Base-by-base conservation (phyloP, 1,140 invertebrate species). In the Thrips palmi region DNA sequence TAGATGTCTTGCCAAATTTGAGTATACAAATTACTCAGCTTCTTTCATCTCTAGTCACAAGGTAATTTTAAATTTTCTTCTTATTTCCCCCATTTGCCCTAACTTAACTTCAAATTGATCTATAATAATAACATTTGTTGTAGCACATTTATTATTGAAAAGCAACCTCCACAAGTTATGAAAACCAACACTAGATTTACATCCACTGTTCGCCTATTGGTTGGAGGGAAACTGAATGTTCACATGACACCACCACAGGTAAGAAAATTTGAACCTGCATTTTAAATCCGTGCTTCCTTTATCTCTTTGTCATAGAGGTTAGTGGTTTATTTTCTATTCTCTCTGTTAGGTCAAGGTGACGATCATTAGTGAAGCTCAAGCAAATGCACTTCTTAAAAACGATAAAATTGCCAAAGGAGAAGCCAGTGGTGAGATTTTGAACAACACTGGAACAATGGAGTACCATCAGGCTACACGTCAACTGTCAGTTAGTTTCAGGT, bases 91-190 rank as follows among this genome's bases (percentile, higher is more conserved):
- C n/a, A n/a, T n/a, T n/a, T n/a, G n/a, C n/a, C n/a, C n/a, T n/a
- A n/a, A n/a, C n/a, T n/a, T n/a, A n/a, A n/a, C n/a, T n/a, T n/a
- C n/a, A n/a, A n/a, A 32, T 39, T n/a, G 6, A 12, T 23, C 11
- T 28, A 28, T n/a, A 41, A 29, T 29, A 40, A 28, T 39, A 45
- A 33, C 44, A 38, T 41, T 42, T 45, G 45, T 49, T 58, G 12
- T 49, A 71, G 85, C 23, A 93, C 92, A 0, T 97, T 97, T 53
- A 88, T 97, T 18, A 92, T 97, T 22, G 91, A 96, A 55, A 91
- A 91, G 46, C 91, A 97, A 54, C 92, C 92, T 1, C 91, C 92
- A 0, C 92, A 97, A 60, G 91, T 97, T 0, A 87, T 97, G 82
- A 97, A 97, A 60, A 97, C 91, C 3, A 91, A 96, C 52, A 93